Evolutionary conservation across 2,888 invertebrate genomes (phyloP).

Genomic region (Argyresthia goedartella): DNA sequence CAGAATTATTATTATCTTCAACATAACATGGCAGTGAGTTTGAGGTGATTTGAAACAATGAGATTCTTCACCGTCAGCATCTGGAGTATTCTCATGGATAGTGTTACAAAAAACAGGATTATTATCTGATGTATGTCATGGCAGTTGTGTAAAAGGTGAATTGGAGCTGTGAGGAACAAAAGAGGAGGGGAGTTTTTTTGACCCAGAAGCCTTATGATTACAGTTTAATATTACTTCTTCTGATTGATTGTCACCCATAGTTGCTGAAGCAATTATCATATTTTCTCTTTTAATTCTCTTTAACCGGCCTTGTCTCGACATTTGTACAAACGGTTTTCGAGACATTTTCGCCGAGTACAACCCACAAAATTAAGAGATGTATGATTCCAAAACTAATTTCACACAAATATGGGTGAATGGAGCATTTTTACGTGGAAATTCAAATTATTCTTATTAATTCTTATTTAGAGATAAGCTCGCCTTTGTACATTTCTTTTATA

Average conservation of each 20-base stretch:
- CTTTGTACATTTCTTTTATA: too few relatives aligned
- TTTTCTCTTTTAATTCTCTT: not conserved
- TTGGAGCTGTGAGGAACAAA: too few relatives aligned
- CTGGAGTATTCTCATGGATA: slow-evolving; percentile 1
- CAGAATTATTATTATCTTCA: slow-evolving; percentile 1
- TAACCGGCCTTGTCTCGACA: not conserved
- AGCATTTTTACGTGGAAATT: too few relatives aligned
- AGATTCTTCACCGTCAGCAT: not conserved
- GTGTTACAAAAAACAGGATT: not conserved
- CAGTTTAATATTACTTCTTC: not conserved
- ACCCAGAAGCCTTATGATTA: not conserved
- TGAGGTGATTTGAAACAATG: not conserved
- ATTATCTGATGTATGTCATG: not conserved
- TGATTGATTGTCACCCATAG: not conserved
- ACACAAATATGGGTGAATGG: too few relatives aligned
- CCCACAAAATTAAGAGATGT: not conserved
- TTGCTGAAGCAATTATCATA: not conserved
- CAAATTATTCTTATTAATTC: too few relatives aligned
- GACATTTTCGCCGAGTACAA: not conserved
- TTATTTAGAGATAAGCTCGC: too few relatives aligned
- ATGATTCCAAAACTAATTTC: too few relatives aligned
- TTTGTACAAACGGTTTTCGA: not conserved
- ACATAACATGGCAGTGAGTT: not conserved
- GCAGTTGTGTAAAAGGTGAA: not conserved
- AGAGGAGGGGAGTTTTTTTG: not conserved